A percentile compares a stretch with the other conserved stretches of the same genome.
Conservation (phyloP, 2,113 vertebrate genomes). For the Dromaius novaehollandiae region DNA sequence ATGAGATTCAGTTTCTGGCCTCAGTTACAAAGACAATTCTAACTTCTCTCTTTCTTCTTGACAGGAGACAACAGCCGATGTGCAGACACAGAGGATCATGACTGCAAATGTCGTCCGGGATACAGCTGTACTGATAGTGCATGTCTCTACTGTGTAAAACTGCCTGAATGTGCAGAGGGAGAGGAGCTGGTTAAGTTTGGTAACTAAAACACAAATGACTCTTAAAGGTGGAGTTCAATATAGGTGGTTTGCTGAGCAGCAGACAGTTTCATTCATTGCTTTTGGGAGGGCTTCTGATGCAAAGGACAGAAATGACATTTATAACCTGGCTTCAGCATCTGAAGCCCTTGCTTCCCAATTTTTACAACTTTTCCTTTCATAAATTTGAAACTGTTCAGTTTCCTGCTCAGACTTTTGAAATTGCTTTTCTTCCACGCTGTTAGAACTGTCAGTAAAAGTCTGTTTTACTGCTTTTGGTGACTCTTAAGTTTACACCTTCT, state of each 20-base stretch:
- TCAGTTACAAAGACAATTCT: not conserved
- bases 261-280: not conserved
- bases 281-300: not conserved
- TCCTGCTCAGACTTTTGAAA: not conserved
- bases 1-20: not conserved
- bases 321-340: too few species aligned
- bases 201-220: not conserved
- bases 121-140: fast-evolving
- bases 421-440: not conserved
- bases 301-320: not conserved
- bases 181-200: not conserved
- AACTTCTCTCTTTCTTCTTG: not conserved
- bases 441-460: not conserved
- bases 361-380: not conserved
- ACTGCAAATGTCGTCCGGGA: not conserved
- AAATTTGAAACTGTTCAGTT: not conserved
- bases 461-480: too few species aligned
- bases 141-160: not conserved
- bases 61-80: not conserved
- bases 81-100: fast-evolving
- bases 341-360: not conserved
- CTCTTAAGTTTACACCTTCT: not conserved
- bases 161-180: not conserved
- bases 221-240: not conserved
- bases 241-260: not conserved